phyloP scores from a whole-genome alignment of 1,140 invertebrate genomes.

The Trissolcus basalis region DNA sequence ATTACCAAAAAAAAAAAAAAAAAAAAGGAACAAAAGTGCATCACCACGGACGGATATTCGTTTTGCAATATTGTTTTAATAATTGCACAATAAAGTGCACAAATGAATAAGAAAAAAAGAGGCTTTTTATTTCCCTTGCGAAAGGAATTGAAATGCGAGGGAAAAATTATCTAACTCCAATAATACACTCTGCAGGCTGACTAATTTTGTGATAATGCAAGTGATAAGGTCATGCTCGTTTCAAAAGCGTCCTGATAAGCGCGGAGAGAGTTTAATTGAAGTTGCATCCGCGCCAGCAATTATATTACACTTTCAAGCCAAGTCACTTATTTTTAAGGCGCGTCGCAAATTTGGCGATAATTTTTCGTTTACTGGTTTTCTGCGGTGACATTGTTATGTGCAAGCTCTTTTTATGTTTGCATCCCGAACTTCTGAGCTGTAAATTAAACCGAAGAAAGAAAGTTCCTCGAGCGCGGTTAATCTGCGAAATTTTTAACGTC shows the following conservation, averaged over 20 bases:
- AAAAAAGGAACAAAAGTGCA: too few species aligned
- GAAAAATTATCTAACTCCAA: slow-evolving; percentile 19
- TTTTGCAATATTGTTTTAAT: too few species aligned
- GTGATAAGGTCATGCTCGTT: slow-evolving; percentile 41
- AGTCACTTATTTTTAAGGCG: slow-evolving; percentile 1
- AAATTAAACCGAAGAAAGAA: slow-evolving; percentile 10
- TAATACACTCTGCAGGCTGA: slow-evolving; percentile 40
- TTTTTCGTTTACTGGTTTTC: slow-evolving; percentile 36
- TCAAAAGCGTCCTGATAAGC: slow-evolving; percentile 51
- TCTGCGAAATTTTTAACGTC: too few species aligned
- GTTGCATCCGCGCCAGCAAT: slow-evolving; percentile 35
- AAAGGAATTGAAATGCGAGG: too few species aligned
- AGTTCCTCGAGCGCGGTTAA: not conserved
- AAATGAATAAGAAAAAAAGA: too few species aligned
- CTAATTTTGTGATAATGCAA: slow-evolving; percentile 48
- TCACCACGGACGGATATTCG: too few species aligned
- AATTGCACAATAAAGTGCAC: too few species aligned
- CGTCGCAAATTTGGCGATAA: slow-evolving; percentile 26
- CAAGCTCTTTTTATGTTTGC: slow-evolving; percentile 26
- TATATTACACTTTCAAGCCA: slow-evolving; percentile 41
- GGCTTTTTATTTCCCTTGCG: too few species aligned
- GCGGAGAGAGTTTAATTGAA: slow-evolving; percentile 48
- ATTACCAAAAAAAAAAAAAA: too few species aligned
- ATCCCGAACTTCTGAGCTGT: slow-evolving; percentile 22
- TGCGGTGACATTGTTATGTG: slow-evolving; percentile 39